A percentile compares a stretch with the other conserved stretches of the same genome.
Conservation (phyloP, 2,797 vertebrate genomes). For the Pachyuromys duprasi region DNA sequence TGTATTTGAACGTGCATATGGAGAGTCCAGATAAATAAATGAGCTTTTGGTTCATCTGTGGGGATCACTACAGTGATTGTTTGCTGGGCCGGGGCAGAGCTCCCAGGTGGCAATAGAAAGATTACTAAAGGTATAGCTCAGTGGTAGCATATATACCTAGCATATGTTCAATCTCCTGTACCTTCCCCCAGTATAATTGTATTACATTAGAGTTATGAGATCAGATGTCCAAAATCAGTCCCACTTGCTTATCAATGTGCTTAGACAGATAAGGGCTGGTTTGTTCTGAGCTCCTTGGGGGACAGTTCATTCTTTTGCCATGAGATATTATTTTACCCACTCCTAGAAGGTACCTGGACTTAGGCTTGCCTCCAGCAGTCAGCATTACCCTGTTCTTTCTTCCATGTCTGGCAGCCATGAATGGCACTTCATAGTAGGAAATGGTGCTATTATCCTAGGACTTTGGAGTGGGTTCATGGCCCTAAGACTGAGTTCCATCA, state of each 20-base stretch:
- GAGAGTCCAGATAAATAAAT: neutral
- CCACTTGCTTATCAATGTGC: neutral
- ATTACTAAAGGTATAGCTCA: neutral
- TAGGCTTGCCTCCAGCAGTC: neutral
- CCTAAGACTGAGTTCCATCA: neutral
- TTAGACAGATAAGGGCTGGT: neutral
- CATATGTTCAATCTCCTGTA: neutral
- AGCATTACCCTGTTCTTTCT: neutral
- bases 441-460: neutral
- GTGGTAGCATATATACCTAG: neutral
- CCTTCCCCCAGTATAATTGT: neutral
- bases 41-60: neutral
- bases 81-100: neutral
- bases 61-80: neutral
- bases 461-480: no score
- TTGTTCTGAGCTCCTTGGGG: neutral
- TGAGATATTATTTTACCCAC: neutral
- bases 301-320: neutral
- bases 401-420: no score
- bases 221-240: neutral
- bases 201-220: neutral
- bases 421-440: neutral
- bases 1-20: neutral
- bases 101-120: neutral
- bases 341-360: neutral